Conservation (phyloP, 1,140 invertebrate species). For the Ericerus pela region DNA sequence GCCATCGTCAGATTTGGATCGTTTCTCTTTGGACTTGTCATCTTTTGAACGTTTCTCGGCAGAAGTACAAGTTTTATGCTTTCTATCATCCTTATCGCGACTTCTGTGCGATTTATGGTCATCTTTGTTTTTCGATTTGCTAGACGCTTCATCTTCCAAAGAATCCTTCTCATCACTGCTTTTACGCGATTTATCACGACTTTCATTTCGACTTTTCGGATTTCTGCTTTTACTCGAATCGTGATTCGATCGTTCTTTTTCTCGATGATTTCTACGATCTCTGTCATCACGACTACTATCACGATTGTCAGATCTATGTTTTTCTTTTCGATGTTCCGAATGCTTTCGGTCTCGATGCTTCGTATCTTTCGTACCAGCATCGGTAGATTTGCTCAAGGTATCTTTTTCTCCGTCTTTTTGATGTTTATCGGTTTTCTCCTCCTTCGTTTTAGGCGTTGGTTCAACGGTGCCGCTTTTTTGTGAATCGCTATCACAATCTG, state of each 20-base stretch:
- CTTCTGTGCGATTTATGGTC: neutral
- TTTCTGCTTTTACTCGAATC: neutral
- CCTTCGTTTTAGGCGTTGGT: too few relatives aligned
- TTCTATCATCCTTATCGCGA: conserved; percentile 14
- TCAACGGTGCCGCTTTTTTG: too few relatives aligned
- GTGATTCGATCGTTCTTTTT: conserved; percentile 26
- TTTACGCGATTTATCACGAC: neutral
- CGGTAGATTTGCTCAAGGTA: too few relatives aligned
- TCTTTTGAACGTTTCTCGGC: neutral
- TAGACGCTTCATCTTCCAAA: too few relatives aligned
- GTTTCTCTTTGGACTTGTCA: conserved; percentile 6
- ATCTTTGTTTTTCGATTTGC: neutral
- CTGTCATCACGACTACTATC: conserved; percentile 21
- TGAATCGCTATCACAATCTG: too few relatives aligned
- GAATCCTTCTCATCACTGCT: too few relatives aligned
- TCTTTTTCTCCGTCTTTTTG: too few relatives aligned
- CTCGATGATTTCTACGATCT: conserved; percentile 26
- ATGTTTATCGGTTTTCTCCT: too few relatives aligned
- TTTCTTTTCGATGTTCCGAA: neutral
- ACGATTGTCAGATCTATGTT: neutral
- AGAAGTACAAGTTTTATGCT: conserved; percentile 5
- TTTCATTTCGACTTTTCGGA: neutral
- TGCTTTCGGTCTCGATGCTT: conserved; percentile 4
- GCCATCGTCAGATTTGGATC: conserved; percentile 3
- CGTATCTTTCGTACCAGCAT: too few relatives aligned